Conservation (phyloP, 2,113 vertebrate species). For the Podilymbus podiceps region DNA sequence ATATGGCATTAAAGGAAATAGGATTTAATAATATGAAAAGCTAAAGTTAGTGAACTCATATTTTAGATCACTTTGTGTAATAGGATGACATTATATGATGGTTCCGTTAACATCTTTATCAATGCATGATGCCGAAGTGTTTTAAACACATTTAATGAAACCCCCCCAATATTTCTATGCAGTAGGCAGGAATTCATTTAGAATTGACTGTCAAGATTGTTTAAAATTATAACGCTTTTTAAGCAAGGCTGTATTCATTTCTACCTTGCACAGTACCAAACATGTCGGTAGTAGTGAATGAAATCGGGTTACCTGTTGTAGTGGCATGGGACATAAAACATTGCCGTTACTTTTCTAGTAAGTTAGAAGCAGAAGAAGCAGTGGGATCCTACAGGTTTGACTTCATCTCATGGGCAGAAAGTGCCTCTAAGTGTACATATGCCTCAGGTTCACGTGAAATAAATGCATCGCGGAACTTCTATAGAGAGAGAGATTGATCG, state of each 20-base stretch:
- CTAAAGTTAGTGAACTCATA: background rate
- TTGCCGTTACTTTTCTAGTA: fast-evolving
- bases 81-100: background rate
- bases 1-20: background rate
- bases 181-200: background rate
- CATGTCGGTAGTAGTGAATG: background rate
- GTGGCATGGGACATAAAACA: background rate
- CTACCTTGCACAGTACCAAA: fast-evolving
- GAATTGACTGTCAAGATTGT: background rate
- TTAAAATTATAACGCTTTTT: background rate
- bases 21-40: background rate
- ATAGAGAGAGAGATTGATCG: background rate
- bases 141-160: background rate
- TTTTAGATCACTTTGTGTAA: background rate
- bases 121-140: background rate
- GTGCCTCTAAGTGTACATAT: fast-evolving
- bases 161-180: background rate
- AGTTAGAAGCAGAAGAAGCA: background rate
- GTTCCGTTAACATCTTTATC: background rate
- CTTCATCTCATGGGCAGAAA: background rate
- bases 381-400: background rate
- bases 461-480: background rate
- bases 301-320: background rate
- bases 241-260: background rate
- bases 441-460: background rate